Evolutionary conservation across 2,797 vertebrate species (phyloP).

Genomic region (Neosilurus mollespiculum): DNA sequence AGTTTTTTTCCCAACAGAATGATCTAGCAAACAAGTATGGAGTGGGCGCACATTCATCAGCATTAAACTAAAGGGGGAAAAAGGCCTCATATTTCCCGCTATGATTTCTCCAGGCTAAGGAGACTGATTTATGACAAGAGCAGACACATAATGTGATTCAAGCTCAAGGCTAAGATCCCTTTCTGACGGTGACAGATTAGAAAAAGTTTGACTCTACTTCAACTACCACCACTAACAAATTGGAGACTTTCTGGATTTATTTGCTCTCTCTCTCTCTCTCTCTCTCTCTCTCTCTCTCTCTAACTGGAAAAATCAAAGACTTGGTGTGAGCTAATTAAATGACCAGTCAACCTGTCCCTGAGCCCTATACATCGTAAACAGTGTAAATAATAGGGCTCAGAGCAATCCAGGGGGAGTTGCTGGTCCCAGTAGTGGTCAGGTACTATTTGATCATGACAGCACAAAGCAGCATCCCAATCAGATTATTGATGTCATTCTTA

Average conservation of each 20-base stretch:
- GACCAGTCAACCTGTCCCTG: slow-evolving; percentile 41
- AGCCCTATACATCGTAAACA: slow-evolving; percentile 41
- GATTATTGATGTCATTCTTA: slow-evolving; percentile 51
- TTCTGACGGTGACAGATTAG: slow-evolving; percentile 58
- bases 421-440: slow-evolving; percentile 37
- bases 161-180: slow-evolving; percentile 60
- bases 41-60: slow-evolving; percentile 55
- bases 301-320: slow-evolving; percentile 51
- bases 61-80: slow-evolving; percentile 24
- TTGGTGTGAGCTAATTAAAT: slow-evolving; percentile 55
- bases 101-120: slow-evolving; percentile 57
- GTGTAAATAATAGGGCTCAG: slow-evolving; percentile 59
- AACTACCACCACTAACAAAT: slow-evolving; percentile 53
- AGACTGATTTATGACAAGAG: slow-evolving; percentile 62
- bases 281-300: background rate
- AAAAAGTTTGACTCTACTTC: slow-evolving; percentile 56
- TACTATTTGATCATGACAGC: slow-evolving; percentile 52
- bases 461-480: slow-evolving; percentile 53
- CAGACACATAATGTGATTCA: slow-evolving; percentile 61
- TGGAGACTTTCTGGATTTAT: slow-evolving; percentile 46
- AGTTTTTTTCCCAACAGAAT: slow-evolving; percentile 40
- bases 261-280: slow-evolving; percentile 26
- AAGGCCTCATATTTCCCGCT: slow-evolving; percentile 47
- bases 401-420: slow-evolving; percentile 27
- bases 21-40: slow-evolving; percentile 50